These are phyloP conservation scores for Apostichopus japonicus DNA, from an alignment of 35 echinoderm and acorn worm genomes.

Conservation along the genomic window DNA sequence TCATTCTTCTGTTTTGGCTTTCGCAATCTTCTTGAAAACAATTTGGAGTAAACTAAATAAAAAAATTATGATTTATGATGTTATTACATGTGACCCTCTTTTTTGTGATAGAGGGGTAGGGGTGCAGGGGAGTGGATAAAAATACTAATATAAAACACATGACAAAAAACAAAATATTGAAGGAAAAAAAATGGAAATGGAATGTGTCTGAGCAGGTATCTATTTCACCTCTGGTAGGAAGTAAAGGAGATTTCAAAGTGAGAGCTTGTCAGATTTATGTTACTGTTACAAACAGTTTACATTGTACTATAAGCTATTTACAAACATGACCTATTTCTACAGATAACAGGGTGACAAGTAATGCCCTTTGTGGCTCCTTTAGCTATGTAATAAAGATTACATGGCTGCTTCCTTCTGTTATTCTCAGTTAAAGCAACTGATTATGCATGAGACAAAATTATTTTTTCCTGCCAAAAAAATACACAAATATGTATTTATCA, in stretches of 20 bases:
- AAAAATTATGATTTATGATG: constrained; percentile 7
- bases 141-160: neutral
- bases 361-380: neutral
- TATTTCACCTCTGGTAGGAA: neutral
- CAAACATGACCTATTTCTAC: neutral
- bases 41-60: neutral
- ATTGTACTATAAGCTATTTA: constrained; percentile 16
- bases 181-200: too few relatives aligned
- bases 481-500: too few relatives aligned
- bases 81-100: constrained; percentile 23
- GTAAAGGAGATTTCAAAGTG: neutral
- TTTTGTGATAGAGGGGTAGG: neutral
- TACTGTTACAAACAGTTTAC: constrained; percentile 15
- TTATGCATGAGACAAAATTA: too few relatives aligned
- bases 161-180: too few relatives aligned
- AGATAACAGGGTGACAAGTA: neutral
- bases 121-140: neutral
- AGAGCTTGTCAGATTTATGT: neutral
- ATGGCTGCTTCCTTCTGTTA: too few relatives aligned
- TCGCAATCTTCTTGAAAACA: neutral
- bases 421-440: too few relatives aligned
- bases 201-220: neutral
- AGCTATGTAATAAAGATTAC: too few relatives aligned
- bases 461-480: too few relatives aligned
- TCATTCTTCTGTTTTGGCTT: neutral